Evolutionary conservation across 2,888 invertebrate genomes (phyloP), one percentile per base, ranked within the genome.

Genomic region (Cordylochernes scorpioides): DNA sequence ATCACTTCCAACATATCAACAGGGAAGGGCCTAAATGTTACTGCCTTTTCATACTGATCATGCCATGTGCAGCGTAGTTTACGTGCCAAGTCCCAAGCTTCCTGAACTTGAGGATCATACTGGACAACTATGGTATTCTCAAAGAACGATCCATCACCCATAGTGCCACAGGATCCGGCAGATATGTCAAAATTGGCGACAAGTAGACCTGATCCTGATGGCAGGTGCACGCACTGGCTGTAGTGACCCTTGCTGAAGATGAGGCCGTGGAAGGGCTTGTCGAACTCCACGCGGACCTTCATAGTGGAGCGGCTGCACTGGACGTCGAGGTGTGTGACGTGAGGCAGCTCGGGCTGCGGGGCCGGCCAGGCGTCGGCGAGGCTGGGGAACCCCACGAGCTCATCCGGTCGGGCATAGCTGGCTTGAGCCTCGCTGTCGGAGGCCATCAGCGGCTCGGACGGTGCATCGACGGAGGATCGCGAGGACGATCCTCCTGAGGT

Each of bases 1-100:
- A 84, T 80, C 4, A 82, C 82, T 51, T 84, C 82, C 29, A 84
- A 50, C 80, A 82, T 84, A 49, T 84, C 84, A 2, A 84, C 84
- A 1, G 80, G 80, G 65, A 84, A 84, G 0, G 84, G 84, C 29
- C 82, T 59, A 59, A 84, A 84, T 1, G 84, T 82, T 1, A 84
- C 84, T 4, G 80, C 77, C 49, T 84, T 84, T 54, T 84, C 84
- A 46, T 84, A 84, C 44, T 82, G 72, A 51, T 84, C 82, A 48
- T 84, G 82, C 84, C 84, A 84, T 1, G 82, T 82, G 54, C 84
- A 84, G 9, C 84, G 64, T 15, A 84, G 51, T 50, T 82, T 82
- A 29, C 84, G 61, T 1, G 84, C 84, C 52, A 82, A 80, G 58
- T 84, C 84, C 84, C 84, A 84, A 3, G 80, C 78, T 57, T 84